Conservation (phyloP, 2,888 invertebrate species). For the Coleophora flavipennella region DNA sequence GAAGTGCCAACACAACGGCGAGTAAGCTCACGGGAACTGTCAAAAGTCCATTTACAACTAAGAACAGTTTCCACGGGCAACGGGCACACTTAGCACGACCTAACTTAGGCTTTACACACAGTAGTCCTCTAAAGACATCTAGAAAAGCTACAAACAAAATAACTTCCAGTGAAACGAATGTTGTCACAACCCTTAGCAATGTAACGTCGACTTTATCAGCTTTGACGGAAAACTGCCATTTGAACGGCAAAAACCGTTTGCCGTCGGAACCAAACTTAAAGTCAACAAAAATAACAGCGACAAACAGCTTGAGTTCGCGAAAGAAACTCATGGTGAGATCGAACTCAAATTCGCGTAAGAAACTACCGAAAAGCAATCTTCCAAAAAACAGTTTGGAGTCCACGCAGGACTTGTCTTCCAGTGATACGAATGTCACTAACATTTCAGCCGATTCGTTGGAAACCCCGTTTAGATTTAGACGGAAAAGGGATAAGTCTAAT, state of each 20-base stretch:
- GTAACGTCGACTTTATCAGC: constrained; percentile 60
- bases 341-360: constrained; percentile 56
- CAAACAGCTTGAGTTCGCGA: constrained; percentile 34
- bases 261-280: constrained; percentile 58
- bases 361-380: constrained; percentile 45
- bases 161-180: constrained; percentile 33
- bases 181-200: constrained; percentile 37
- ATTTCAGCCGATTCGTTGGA: constrained; percentile 63
- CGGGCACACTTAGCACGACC: constrained; percentile 60
- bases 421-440: constrained; percentile 64
- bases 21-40: constrained; percentile 34
- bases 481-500: constrained; percentile 58
- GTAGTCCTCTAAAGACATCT: constrained; percentile 52
- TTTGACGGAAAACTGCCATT: constrained; percentile 59
- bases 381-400: constrained; percentile 43
- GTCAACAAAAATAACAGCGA: constrained; percentile 32
- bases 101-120: constrained; percentile 44
- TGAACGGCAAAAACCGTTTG: constrained; percentile 58
- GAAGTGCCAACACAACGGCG: constrained; percentile 55
- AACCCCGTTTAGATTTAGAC: constrained; percentile 54
- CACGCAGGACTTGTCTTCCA: constrained; percentile 60
- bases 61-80: constrained; percentile 53
- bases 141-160: constrained; percentile 46
- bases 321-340: constrained; percentile 61
- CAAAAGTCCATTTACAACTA: constrained; percentile 46